A percentile compares a stretch with the other conserved stretches of the same genome.
These are phyloP conservation scores for Stomatorhinus walkeri DNA, from an alignment of 2,797 vertebrate genomes.

Conservation along the genomic window DNA sequence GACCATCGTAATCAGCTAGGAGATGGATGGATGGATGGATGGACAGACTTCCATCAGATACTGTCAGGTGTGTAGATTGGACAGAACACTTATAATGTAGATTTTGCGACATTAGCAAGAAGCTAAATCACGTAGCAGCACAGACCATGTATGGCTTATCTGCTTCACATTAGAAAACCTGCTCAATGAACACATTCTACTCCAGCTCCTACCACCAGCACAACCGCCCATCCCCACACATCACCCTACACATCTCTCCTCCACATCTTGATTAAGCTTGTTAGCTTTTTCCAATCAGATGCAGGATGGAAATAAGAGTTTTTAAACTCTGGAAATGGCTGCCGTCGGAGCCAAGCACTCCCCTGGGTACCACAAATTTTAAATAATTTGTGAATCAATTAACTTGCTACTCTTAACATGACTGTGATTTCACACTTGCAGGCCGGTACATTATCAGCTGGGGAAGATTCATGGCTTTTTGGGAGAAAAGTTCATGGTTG, in stretches of 20 bases:
- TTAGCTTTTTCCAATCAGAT: slow-evolving; percentile 65
- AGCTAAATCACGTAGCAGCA: background rate
- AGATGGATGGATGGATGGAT: background rate
- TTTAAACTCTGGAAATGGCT: slow-evolving; percentile 69
- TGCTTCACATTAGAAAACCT: background rate
- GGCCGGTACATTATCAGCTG: slow-evolving; percentile 83
- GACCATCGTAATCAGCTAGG: background rate
- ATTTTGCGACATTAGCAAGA: background rate
- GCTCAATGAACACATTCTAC: background rate
- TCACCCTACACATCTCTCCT: background rate
- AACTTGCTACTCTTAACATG: slow-evolving; percentile 85
- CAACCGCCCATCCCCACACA: slow-evolving; percentile 27
- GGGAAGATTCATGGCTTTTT: slow-evolving; percentile 91
- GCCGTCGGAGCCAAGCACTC: slow-evolving; percentile 64
- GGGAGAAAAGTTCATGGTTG: slow-evolving; percentile 95
- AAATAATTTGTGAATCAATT: slow-evolving; percentile 99
- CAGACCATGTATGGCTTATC: background rate
- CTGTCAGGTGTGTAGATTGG: background rate
- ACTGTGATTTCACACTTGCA: slow-evolving; percentile 83
- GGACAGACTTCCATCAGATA: background rate
- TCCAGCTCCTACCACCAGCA: background rate
- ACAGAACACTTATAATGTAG: background rate
- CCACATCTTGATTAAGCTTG: slow-evolving; percentile 49
- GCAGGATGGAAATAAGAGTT: slow-evolving; percentile 40
- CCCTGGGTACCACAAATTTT: slow-evolving; percentile 88